Percentiles rank a stretch among this genome's conserved stretches.
These are phyloP conservation scores for Ceuthmochares aereus DNA, from an alignment of 2,113 vertebrate genomes.

Conservation along the genomic window DNA sequence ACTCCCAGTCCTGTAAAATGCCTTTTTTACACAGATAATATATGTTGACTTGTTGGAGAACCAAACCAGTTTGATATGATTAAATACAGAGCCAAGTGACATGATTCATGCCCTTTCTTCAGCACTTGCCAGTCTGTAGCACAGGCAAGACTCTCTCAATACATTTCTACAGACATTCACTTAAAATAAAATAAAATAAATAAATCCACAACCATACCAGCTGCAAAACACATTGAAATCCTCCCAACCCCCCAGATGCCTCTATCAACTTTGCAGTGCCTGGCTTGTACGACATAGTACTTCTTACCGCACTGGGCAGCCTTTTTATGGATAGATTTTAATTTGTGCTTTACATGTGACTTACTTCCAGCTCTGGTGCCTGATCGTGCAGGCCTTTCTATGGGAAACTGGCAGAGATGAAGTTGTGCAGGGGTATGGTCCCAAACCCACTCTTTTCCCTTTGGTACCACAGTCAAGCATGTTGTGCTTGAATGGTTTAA, in stretches of 20 bases:
- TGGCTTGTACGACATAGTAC: neutral
- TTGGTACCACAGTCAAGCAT: neutral
- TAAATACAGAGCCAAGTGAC: constrained; percentile 49
- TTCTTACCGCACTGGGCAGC: neutral
- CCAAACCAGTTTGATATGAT: constrained; percentile 69
- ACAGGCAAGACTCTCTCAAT: neutral
- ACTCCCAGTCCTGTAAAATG: constrained; percentile 61
- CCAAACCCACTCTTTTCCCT: neutral
- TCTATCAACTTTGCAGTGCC: neutral
- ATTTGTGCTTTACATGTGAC: neutral
- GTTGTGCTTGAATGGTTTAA: neutral
- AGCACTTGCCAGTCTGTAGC: neutral
- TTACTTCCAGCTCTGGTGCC: neutral
- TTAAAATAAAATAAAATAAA: neutral
- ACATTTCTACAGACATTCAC: neutral
- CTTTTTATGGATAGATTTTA: neutral
- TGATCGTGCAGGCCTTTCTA: neutral
- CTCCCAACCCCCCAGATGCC: neutral
- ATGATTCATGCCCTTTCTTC: constrained; percentile 65
- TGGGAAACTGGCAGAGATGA: neutral
- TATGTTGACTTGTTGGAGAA: constrained; percentile 75
- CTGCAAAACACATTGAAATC: neutral
- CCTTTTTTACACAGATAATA: constrained; percentile 73
- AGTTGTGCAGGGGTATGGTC: neutral
- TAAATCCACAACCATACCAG: neutral